Base-by-base conservation (phyloP, 2,113 vertebrate species). In the Saguinus imperator region DNA sequence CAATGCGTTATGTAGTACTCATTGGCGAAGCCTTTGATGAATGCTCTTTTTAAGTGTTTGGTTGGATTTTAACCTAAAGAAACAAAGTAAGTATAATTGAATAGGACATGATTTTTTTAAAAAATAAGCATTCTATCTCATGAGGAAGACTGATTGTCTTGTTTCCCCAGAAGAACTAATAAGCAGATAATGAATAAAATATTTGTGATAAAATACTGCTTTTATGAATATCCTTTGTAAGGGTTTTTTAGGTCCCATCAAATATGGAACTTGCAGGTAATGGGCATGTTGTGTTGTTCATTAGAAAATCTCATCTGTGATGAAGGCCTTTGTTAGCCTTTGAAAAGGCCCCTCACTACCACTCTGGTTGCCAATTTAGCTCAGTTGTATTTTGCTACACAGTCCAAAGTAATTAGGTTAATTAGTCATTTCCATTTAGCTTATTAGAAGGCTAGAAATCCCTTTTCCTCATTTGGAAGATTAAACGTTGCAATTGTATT, bases 351-450 rank as follows among this genome's bases (percentile, higher is more conserved):
- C 45, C 94, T 95, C 10, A 37, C 96, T 43, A 35, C 97, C 97
- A 90, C 94, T 96, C 91, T 77, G 89, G 97, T 94, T 97, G 96
- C 82, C 95, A 95, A 1, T 97, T 97, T 93, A 97, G 88, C 94
- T 68, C 96, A 95, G 98, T 97, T 86, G 87, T 97, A 96, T 98
- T 98, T 98, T 98, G 98, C 98, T 93, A 37, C 97, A 96, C 95
- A 96, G 96, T 1, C 97, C 96, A 97, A 95, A 97, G 58, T 98
- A 98, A 99, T 98, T 98, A 98, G 97, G 97, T 98, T 98, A 98
- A 98, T 98, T 99, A 98, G 98, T 98, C 97, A 98, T 95, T 98
- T 98, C 98, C 97, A 93, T 97, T 97, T 97, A 97, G 96, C 96
- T 98, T 98, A 98, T 98, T 98, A 98, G 94, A 94, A 97, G 92